phyloP scores from a whole-genome alignment of 2,113 vertebrate species.

The Phainopepla nitens region DNA sequence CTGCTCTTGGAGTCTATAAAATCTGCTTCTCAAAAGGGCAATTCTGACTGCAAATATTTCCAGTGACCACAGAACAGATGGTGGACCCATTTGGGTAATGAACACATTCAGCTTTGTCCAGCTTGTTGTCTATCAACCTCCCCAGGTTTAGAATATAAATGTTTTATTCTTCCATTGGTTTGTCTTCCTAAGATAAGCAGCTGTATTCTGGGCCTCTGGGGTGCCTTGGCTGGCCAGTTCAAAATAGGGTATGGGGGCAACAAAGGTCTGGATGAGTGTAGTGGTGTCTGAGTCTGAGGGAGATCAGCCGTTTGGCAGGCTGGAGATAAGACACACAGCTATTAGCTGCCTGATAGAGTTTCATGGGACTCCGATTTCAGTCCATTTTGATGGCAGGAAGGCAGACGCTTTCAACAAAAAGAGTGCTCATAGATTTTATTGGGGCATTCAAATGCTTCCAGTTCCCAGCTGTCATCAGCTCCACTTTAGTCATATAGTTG shows the following conservation, averaged over 20 bases:
- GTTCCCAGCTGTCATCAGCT: conserved; percentile 44
- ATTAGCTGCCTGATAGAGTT: conserved; percentile 14
- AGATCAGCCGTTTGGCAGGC: neutral
- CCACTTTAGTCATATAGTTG: neutral
- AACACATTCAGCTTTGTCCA: neutral
- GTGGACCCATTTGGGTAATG: neutral
- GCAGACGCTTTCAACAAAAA: conserved; percentile 36
- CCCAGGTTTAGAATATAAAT: neutral
- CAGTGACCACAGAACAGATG: neutral
- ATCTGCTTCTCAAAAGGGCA: neutral
- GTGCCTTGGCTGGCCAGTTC: neutral
- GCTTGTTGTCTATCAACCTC: neutral
- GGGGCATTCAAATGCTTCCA: conserved; percentile 17
- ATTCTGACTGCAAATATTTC: neutral
- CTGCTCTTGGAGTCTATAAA: neutral
- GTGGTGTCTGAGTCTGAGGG: neutral
- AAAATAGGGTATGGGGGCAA: neutral
- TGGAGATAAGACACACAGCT: neutral
- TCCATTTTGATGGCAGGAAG: conserved; percentile 1
- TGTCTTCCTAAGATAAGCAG: neutral
- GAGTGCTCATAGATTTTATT: conserved; percentile 36
- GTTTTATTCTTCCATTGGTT: neutral
- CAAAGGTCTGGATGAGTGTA: neutral
- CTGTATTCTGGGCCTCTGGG: neutral
- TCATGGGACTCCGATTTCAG: conserved; percentile 26